A percentile compares a stretch with the other conserved stretches of the same genome.
Evolutionary conservation across 1,140 invertebrate species (phyloP).

Genomic region (Ceratosolen solmsi): DNA sequence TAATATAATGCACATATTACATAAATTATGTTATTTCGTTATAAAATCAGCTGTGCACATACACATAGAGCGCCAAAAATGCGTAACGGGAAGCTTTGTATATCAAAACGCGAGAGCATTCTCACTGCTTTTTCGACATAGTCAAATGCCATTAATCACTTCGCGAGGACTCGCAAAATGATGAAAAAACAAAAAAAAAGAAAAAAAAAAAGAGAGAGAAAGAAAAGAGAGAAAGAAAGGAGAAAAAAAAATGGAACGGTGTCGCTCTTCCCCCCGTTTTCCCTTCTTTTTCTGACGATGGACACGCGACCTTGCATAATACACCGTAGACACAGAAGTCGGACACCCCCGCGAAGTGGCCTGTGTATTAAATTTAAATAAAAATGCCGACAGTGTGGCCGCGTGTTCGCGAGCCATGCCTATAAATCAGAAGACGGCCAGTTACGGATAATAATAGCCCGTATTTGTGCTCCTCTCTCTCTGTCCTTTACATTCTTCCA

Average conservation of each 20-base stretch:
- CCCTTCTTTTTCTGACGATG: background rate
- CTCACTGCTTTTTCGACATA: background rate
- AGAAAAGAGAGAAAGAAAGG: too few relatives aligned
- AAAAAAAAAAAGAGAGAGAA: background rate
- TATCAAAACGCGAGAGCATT: constrained; percentile 39
- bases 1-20: too few relatives aligned
- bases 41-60: too few relatives aligned
- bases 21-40: too few relatives aligned
- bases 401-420: constrained; percentile 68
- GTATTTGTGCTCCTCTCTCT: constrained; percentile 69
- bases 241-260: background rate
- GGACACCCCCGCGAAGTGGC: constrained; percentile 60
- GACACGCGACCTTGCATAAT: constrained; percentile 58
- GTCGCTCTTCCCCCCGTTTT: background rate
- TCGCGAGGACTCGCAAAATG: background rate
- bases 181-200: background rate
- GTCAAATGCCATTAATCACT: constrained; percentile 21
- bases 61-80: too few relatives aligned
- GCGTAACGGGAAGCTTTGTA: background rate
- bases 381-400: constrained; percentile 69
- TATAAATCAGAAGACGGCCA: constrained; percentile 70
- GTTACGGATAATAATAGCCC: constrained; percentile 70
- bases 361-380: constrained; percentile 74
- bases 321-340: constrained; percentile 52
- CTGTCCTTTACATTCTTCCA: background rate